These are phyloP conservation scores for Nesogale talazaci DNA, from an alignment of 2,113 vertebrate genomes.

Conservation along the genomic window DNA sequence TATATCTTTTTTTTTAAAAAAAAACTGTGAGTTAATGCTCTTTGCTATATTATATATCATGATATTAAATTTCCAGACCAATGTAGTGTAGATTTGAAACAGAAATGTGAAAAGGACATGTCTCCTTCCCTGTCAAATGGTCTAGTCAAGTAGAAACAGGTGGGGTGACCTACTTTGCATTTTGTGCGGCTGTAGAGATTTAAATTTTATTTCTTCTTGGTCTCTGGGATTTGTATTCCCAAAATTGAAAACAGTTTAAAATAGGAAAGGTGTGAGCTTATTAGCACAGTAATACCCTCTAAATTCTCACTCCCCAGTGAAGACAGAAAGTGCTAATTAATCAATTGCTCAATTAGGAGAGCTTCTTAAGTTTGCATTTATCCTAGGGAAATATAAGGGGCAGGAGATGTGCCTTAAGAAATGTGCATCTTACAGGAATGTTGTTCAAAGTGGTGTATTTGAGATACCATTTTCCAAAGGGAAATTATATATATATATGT, in stretches of 20 bases:
- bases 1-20: too few relatives aligned
- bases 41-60: not conserved
- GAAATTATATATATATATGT: too few relatives aligned
- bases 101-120: not conserved
- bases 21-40: not conserved
- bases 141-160: constrained; percentile 11
- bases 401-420: constrained; percentile 32
- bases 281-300: constrained; percentile 77
- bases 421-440: constrained; percentile 13
- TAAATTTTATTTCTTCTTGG: constrained; percentile 62
- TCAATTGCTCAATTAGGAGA: constrained; percentile 77
- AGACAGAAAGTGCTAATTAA: constrained; percentile 79
- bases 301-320: constrained; percentile 77
- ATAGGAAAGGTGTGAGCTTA: constrained; percentile 78
- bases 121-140: not conserved
- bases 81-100: not conserved
- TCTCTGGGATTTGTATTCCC: constrained; percentile 79
- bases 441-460: not conserved
- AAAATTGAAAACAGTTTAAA: constrained; percentile 80
- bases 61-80: not conserved
- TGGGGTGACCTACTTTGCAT: constrained; percentile 74
- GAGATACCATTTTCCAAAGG: not conserved
- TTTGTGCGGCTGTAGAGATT: constrained; percentile 52
- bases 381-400: constrained; percentile 67
- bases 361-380: constrained; percentile 33